A percentile compares a stretch with the other conserved stretches of the same genome.
Conservation (phyloP, 2,797 vertebrate species). For the Jordanella pulchra region DNA sequence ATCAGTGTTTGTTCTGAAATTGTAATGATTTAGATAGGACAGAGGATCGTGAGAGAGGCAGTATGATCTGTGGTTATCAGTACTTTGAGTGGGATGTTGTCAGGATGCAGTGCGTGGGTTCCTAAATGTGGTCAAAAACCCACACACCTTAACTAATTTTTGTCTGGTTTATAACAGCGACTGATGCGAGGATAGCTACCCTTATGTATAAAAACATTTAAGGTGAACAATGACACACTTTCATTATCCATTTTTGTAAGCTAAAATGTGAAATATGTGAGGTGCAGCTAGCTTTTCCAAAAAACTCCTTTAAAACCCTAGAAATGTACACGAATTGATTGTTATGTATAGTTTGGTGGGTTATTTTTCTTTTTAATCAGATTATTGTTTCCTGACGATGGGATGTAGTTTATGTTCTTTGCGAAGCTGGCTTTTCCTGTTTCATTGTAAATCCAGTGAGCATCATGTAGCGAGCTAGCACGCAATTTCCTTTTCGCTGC, state of each 20-base stretch:
- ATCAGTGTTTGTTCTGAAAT: background rate
- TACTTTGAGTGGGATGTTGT: slow-evolving; percentile 31
- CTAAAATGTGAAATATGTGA: background rate
- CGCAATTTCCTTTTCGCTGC: slow-evolving; percentile 26
- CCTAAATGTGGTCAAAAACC: background rate
- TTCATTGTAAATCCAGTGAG: slow-evolving; percentile 23
- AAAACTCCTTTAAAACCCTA: background rate
- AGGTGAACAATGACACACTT: background rate
- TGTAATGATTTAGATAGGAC: background rate
- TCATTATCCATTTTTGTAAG: background rate
- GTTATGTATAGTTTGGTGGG: background rate
- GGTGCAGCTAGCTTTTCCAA: background rate
- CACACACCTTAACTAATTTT: background rate
- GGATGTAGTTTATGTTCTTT: background rate
- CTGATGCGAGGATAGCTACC: background rate
- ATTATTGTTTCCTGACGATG: background rate
- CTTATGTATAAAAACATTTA: background rate
- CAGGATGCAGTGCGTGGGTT: slow-evolving; percentile 19
- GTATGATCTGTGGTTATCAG: background rate
- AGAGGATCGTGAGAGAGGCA: background rate
- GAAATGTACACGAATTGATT: background rate
- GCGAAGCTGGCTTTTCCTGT: slow-evolving; percentile 22
- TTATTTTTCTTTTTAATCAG: background rate
- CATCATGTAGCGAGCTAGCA: slow-evolving; percentile 42
- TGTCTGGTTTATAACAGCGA: background rate